phyloP scores from a whole-genome alignment of 1,140 invertebrate species.

The Drosophila burlai region DNA sequence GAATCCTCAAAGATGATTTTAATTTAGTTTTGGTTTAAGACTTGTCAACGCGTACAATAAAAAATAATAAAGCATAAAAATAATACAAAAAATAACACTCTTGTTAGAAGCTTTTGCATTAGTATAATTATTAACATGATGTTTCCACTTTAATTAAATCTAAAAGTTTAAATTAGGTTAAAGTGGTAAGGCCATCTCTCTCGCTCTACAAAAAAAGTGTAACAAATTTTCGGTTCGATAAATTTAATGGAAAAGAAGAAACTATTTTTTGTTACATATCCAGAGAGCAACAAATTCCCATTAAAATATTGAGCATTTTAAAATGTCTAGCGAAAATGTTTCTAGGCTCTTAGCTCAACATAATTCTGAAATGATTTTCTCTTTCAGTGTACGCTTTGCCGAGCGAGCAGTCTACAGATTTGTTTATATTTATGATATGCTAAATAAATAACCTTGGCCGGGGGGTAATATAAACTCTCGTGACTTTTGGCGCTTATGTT shows the following conservation, averaged over 20 bases:
- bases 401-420: conserved; percentile 24
- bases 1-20: too few species aligned
- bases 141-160: too few species aligned
- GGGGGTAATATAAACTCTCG: conserved; percentile 64
- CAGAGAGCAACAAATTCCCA: not conserved
- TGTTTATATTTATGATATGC: conserved; percentile 47
- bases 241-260: not conserved
- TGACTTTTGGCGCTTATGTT: conserved; percentile 67
- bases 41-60: too few species aligned
- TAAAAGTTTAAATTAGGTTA: too few species aligned
- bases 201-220: too few species aligned
- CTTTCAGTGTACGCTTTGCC: conserved; percentile 16
- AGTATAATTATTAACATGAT: too few species aligned
- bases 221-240: not conserved
- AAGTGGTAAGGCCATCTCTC: too few species aligned
- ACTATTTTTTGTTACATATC: too few species aligned
- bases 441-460: conserved; percentile 64
- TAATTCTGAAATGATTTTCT: not conserved
- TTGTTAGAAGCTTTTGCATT: too few species aligned
- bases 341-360: not conserved
- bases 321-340: not conserved
- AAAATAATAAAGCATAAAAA: too few species aligned
- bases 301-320: not conserved
- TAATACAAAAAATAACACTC: too few species aligned
- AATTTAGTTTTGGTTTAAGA: too few species aligned